These are phyloP conservation scores for Gambusia yucatana DNA, from an alignment of 2,797 vertebrate genomes.

Conservation along the genomic window DNA sequence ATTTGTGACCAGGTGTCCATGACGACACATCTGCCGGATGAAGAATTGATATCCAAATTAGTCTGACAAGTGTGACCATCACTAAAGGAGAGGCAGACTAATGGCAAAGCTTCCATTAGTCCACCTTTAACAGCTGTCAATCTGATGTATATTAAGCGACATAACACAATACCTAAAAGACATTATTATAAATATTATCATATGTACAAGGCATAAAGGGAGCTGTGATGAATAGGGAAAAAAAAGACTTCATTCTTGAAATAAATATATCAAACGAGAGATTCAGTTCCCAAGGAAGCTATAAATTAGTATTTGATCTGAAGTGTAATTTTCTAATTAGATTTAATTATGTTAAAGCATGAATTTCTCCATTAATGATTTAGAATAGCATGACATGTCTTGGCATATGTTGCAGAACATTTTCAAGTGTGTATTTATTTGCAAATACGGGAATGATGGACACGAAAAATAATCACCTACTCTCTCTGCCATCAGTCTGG, in stretches of 20 bases:
- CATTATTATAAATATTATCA: neutral
- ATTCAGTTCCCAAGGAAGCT: neutral
- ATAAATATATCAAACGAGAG: neutral
- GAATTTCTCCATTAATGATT: neutral
- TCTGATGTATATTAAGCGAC: neutral
- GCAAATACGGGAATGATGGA: neutral
- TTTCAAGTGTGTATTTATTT: neutral
- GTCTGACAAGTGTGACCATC: conserved; percentile 25
- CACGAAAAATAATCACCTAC: neutral
- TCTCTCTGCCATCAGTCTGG: neutral
- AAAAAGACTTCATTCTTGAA: neutral
- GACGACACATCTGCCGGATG: conserved; percentile 16
- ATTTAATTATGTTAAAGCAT: neutral
- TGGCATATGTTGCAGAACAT: neutral
- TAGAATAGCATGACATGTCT: conserved; percentile 1
- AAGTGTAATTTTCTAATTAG: neutral
- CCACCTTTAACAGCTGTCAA: conserved; percentile 2
- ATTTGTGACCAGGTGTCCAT: conserved; percentile 9
- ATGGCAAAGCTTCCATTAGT: conserved; percentile 7
- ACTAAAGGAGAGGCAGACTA: conserved; percentile 24
- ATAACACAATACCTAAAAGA: neutral
- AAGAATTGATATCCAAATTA: conserved; percentile 27
- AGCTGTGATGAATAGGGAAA: neutral
- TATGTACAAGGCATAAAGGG: neutral
- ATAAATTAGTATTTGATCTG: neutral